phyloP scores from a whole-genome alignment of 2,888 invertebrate genomes.

The Incurvaria masculella region DNA sequence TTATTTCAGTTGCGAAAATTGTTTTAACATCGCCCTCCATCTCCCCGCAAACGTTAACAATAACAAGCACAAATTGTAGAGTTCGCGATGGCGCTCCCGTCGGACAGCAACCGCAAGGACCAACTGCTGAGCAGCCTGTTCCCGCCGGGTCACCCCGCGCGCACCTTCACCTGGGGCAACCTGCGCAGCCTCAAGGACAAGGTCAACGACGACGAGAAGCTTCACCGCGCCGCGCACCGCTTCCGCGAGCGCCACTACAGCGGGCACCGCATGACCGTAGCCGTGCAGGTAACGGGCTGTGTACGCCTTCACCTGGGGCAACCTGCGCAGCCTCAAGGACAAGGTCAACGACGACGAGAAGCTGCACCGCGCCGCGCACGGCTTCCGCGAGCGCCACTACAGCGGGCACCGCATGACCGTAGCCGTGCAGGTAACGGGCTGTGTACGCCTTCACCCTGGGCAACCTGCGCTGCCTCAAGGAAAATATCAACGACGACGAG shows the following conservation, averaged over 20 bases:
- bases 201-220: conserved; percentile 59
- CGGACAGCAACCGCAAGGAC: conserved; percentile 71
- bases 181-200: conserved; percentile 67
- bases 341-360: conserved; percentile 62
- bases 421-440: conserved; percentile 65
- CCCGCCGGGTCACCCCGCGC: conserved; percentile 64
- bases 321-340: conserved; percentile 68
- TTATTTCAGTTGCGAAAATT: no score
- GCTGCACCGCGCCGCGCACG: conserved; percentile 66
- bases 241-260: conserved; percentile 79
- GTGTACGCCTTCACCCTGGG: conserved; percentile 1
- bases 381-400: conserved; percentile 75
- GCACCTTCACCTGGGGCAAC: conserved; percentile 86
- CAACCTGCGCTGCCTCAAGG: conserved; percentile 66
- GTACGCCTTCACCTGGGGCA: conserved; percentile 2
- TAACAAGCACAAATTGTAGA: no score
- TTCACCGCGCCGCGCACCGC: conserved; percentile 68
- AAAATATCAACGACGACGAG: conserved; percentile 63
- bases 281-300: conserved; percentile 62
- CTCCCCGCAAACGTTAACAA: no score
- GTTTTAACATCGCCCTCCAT: no score
- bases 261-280: conserved; percentile 84
- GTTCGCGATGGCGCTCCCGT: conserved; percentile 76
- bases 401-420: conserved; percentile 87
- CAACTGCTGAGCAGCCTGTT: conserved; percentile 72